These are phyloP conservation scores for Enoplosus armatus DNA, from an alignment of 2,797 vertebrate species.

Conservation along the genomic window DNA sequence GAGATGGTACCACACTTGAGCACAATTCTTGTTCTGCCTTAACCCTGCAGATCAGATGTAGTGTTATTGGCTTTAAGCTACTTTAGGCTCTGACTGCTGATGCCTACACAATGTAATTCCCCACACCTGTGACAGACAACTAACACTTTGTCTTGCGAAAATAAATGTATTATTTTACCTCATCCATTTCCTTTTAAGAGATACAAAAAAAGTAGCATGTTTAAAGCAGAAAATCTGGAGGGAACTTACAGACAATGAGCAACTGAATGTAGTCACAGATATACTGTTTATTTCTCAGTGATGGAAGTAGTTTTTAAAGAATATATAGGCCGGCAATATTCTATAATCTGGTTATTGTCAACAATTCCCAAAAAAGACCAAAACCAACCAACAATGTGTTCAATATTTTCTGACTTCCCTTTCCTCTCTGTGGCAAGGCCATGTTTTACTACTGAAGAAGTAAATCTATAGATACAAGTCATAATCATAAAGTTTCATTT, in stretches of 20 bases:
- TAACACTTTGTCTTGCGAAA: slow-evolving; percentile 21
- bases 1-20: slow-evolving; percentile 49
- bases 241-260: slow-evolving; percentile 23
- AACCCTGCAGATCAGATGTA: slow-evolving; percentile 73
- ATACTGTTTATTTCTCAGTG: slow-evolving; percentile 21
- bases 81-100: slow-evolving; percentile 67
- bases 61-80: slow-evolving; percentile 72
- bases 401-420: not conserved
- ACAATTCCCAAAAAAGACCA: not conserved
- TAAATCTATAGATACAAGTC: not conserved
- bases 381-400: not conserved
- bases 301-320: slow-evolving; percentile 4
- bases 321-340: not conserved
- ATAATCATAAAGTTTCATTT: not conserved
- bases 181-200: slow-evolving; percentile 10
- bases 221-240: slow-evolving; percentile 11
- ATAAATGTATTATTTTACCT: slow-evolving; percentile 12
- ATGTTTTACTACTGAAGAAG: not conserved
- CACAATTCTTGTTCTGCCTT: slow-evolving; percentile 67
- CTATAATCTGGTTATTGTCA: slow-evolving; percentile 4
- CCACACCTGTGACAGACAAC: slow-evolving; percentile 35
- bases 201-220: not conserved
- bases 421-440: not conserved
- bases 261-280: slow-evolving; percentile 24
- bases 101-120: slow-evolving; percentile 58